A percentile compares a stretch with the other conserved stretches of the same genome.
Evolutionary conservation across 2,888 invertebrate species (phyloP).

Genomic region (Diaperis boleti): DNA sequence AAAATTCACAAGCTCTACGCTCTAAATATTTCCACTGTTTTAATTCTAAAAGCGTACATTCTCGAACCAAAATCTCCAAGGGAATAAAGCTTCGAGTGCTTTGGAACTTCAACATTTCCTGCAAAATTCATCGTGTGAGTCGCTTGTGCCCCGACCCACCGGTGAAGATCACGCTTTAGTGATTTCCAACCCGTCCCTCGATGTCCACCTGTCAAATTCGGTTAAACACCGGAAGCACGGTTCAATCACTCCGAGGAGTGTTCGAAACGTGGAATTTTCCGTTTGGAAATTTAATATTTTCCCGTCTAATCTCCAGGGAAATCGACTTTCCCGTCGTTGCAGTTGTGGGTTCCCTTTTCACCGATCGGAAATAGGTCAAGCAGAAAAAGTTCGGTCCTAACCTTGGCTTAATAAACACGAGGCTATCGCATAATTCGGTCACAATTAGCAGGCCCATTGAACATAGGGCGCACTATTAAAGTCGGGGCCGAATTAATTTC

Average conservation of each 20-base stretch:
- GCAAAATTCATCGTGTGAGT: background rate
- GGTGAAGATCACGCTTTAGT: constrained; percentile 4
- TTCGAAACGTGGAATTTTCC: constrained; percentile 15
- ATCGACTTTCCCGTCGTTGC: too few relatives aligned
- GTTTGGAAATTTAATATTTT: background rate
- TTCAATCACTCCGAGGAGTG: background rate
- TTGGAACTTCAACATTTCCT: too few relatives aligned
- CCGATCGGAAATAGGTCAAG: constrained; percentile 32
- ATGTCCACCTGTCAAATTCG: constrained; percentile 25
- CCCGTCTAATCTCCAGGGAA: background rate
- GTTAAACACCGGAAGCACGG: constrained; percentile 20
- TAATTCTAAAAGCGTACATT: too few relatives aligned
- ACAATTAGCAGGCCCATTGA: constrained; percentile 34
- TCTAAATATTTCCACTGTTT: too few relatives aligned
- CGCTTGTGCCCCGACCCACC: background rate
- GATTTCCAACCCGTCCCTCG: background rate
- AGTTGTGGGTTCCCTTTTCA: constrained; percentile 17
- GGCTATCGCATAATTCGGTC: constrained; percentile 39
- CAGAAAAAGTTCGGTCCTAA: constrained; percentile 20
- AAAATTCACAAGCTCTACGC: too few relatives aligned
- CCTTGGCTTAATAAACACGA: constrained; percentile 42
- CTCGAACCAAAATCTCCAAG: too few relatives aligned
- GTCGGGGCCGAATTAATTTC: constrained; percentile 30
- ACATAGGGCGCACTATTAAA: constrained; percentile 22
- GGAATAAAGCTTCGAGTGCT: too few relatives aligned